phyloP scores from a whole-genome alignment of 1,140 invertebrate genomes.

The Druon quercuslanigerum region DNA sequence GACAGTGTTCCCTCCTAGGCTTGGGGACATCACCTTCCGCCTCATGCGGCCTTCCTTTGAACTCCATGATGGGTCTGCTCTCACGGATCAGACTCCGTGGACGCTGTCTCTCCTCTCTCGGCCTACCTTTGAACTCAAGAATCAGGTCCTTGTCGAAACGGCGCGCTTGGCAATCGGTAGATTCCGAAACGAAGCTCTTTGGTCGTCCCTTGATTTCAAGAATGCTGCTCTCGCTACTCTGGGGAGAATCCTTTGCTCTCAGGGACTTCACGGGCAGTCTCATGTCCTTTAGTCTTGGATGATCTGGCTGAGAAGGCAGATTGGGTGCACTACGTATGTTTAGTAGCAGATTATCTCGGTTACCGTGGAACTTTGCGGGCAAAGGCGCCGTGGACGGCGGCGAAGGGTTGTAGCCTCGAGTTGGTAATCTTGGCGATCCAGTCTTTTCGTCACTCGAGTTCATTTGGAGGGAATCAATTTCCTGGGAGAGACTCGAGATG shows the following conservation, averaged over 20 bases:
- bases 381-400: slow-evolving; percentile 87
- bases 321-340: slow-evolving; percentile 87
- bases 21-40: slow-evolving; percentile 60
- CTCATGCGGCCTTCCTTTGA: slow-evolving; percentile 79
- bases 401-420: slow-evolving; percentile 82
- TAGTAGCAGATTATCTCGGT: slow-evolving; percentile 82
- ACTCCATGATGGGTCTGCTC: slow-evolving; percentile 81
- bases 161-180: slow-evolving; percentile 49
- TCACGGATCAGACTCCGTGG: slow-evolving; percentile 70
- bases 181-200: slow-evolving; percentile 64
- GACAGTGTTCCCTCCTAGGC: slow-evolving; percentile 58
- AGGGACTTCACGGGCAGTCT: slow-evolving; percentile 81
- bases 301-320: slow-evolving; percentile 81
- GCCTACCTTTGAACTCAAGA: slow-evolving; percentile 82
- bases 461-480: slow-evolving; percentile 80
- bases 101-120: slow-evolving; percentile 77
- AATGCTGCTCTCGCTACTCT: slow-evolving; percentile 81
- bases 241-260: slow-evolving; percentile 77
- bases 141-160: slow-evolving; percentile 79
- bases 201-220: slow-evolving; percentile 79
- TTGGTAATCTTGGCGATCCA: slow-evolving; percentile 64
- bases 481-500: slow-evolving; percentile 76
- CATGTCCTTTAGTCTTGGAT: slow-evolving; percentile 82
- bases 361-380: slow-evolving; percentile 86
- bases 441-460: slow-evolving; percentile 77